Evolutionary conservation across 1,140 invertebrate species (phyloP).

Genomic region (Lamellibrachia luymesi): DNA sequence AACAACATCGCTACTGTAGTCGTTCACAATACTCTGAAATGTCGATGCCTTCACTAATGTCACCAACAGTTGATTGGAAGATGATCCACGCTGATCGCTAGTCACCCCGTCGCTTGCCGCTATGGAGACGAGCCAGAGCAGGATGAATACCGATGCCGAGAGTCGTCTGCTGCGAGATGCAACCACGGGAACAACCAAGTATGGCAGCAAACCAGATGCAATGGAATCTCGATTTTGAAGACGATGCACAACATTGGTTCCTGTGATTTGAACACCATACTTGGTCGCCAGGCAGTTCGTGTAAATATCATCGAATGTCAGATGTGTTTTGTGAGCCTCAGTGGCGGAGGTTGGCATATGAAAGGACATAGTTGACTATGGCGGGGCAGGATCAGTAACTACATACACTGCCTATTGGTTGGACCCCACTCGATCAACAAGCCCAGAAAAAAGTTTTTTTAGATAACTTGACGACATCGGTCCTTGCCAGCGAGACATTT

Average conservation of each 20-base stretch:
- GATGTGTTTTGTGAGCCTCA: neutral
- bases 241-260: neutral
- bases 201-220: neutral
- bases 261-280: neutral
- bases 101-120: neutral
- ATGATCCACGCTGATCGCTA: neutral
- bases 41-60: neutral
- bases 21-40: neutral
- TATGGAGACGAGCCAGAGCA: neutral
- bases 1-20: neutral
- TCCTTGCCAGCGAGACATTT: neutral
- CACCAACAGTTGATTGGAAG: neutral
- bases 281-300: neutral
- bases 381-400: too few relatives aligned
- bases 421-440: too few relatives aligned
- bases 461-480: too few relatives aligned
- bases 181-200: neutral
- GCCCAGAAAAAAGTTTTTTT: too few relatives aligned
- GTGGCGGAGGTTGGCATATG: neutral
- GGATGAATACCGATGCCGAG: neutral
- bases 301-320: neutral
- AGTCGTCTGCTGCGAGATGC: neutral
- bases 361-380: neutral
- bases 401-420: too few relatives aligned
- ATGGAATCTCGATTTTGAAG: neutral